Base-by-base conservation (phyloP, 2,113 vertebrate species). In the Ramphastos sulfuratus region DNA sequence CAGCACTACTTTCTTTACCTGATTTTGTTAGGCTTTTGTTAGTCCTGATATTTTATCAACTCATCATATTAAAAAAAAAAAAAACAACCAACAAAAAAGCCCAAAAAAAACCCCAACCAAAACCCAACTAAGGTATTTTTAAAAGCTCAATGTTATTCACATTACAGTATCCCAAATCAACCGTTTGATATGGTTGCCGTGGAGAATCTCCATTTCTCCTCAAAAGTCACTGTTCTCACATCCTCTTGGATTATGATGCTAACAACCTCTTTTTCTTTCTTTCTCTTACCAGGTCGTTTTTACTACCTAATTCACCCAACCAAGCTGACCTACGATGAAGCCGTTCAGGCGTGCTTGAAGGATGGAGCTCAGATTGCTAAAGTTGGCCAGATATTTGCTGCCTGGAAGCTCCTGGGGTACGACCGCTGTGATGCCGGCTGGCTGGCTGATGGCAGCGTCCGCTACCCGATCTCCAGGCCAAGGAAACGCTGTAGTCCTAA, bases 401-500 rank as follows among this genome's bases (percentile, higher is more conserved):
- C 99, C 90, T 99, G 99, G 99, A 99, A 99, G 93, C 97, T 99
- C 7, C 97, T 98, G 39, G 98, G 97, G 24, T 99, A 98, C 1
- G 99, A 99, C 88, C 99, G 99, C 27, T 99, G 99, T 2, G 99
- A 99, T 18, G 98, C 98, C 0, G 99, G 99, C 93, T 99, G 99
- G 99, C 71, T 99, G 96, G 99, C 98, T 2, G 99, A 99, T 0
- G 99, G 99, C 97, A 99, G 99, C 1, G 98, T 99, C 77, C 99
- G 99, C 87, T 99, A 99, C 95, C 99, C 99, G 0, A 99, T 99
- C 97, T 98, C 98, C 28, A 98, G 97, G 85, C 99, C 99, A 1
- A 97, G 99, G 73, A 98, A 98, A 94, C 98, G 99, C 97, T 99
- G 99, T 97, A 99, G 99, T 90, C 99, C 98, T n/a, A 98, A 91